Conservation (phyloP, 2,797 vertebrate genomes). For the Cossypha polioptera region DNA sequence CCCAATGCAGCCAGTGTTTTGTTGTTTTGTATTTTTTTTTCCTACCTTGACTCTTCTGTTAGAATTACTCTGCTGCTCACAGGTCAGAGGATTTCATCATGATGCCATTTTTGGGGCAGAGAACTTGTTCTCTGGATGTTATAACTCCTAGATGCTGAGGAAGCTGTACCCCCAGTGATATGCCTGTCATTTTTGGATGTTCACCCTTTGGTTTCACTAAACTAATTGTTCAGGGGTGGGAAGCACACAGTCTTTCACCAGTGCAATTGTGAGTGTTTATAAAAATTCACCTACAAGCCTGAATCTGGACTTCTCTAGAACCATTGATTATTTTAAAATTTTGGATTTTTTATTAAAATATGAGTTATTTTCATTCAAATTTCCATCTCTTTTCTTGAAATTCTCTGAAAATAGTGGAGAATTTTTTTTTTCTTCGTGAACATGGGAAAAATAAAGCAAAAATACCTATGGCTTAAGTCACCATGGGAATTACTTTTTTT, state of each 20-base stretch:
- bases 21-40: not conserved
- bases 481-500: not conserved
- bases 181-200: not conserved
- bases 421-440: not conserved
- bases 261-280: not conserved
- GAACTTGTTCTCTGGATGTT: not conserved
- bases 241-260: not conserved
- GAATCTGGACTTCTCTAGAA: not conserved
- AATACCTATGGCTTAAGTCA: not conserved
- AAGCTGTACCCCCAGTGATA: not conserved
- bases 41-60: not conserved
- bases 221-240: not conserved
- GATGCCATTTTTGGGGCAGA: not conserved
- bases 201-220: not conserved
- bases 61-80: not conserved
- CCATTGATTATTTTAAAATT: not conserved
- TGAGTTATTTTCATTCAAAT: not conserved
- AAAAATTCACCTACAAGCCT: not conserved
- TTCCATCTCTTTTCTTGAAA: not conserved
- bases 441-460: not conserved
- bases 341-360: not conserved
- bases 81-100: not conserved
- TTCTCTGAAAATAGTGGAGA: not conserved
- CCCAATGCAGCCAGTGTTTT: not conserved
- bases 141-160: not conserved